Conservation (phyloP, 2,113 vertebrate genomes). For the Aix galericulata region DNA sequence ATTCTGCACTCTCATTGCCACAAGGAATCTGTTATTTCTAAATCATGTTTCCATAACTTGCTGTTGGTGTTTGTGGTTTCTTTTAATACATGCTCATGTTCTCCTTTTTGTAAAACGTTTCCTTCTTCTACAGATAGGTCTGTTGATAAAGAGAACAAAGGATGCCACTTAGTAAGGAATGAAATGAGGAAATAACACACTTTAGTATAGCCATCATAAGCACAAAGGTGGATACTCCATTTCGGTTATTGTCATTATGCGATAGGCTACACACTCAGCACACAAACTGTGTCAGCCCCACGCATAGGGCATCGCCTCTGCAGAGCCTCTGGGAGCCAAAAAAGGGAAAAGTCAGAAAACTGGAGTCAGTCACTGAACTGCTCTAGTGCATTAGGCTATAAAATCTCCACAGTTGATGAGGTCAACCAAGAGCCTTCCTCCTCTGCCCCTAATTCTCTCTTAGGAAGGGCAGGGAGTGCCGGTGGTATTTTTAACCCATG, state of each 20-base stretch:
- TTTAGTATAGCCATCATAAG: background rate
- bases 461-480: accelerated
- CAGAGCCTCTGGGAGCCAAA: background rate
- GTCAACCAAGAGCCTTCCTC: background rate
- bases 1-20: constrained; percentile 16
- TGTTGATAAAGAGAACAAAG: background rate
- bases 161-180: background rate
- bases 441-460: background rate
- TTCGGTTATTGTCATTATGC: background rate
- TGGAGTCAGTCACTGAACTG: accelerated
- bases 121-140: background rate
- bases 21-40: constrained; percentile 41
- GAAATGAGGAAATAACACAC: background rate
- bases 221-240: background rate
- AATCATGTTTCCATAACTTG: background rate
- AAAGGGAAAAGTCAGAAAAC: background rate
- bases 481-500: background rate
- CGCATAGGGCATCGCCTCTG: accelerated
- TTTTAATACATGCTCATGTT: background rate
- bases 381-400: accelerated
- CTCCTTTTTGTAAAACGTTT: background rate
- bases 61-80: constrained; percentile 44
- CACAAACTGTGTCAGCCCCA: accelerated
- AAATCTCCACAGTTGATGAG: accelerated
- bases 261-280: background rate